Base-by-base conservation (phyloP, 2,113 vertebrate species). In the Panthera leo region DNA sequence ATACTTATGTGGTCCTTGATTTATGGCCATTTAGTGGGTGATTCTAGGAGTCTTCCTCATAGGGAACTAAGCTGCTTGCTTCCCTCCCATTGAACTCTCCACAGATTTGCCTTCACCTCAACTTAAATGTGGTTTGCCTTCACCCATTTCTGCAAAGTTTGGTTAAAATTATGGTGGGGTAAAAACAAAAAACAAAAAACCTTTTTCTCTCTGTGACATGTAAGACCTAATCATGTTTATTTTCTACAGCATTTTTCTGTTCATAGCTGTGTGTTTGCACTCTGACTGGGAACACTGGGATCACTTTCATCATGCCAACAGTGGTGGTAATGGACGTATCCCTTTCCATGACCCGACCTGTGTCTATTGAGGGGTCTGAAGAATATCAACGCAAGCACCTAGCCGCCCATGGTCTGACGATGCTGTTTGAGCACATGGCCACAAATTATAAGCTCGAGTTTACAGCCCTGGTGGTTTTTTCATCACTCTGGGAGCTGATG, bases 361-460 rank as follows among this genome's bases (percentile, higher is more conserved):
- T 99, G 97, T 99, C 99, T 0, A 89, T 99, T 82, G 99, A 99
- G 93, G 99, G 99, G 45, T 99, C 98, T 0, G 99, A 99, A 94
- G 99, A 99, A 89, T 99, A 99, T 93, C 99, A 99, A 98, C 99
- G 99, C 92, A 99, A 99, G 91, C 99, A 99, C 96, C 98, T 99
- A 94, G 99, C 99, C 0, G 99, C 99, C 25, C 99, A 99, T 27
- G 99, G 99, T 53, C 98, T 99, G 11, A 99, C 99, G 0, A 99
- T 99, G 99, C 98, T 99, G 25, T 99, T 99, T 95, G 99, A 99
- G 98, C 99, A 99, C 98, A 99, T 99, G 99, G 99, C 99, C 1
- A 99, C 99, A 80, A 99, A 99, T 98, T 99, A 99, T 98, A 99
- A 99, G 91, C 97, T 99, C 97, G 99, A 99, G 98, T 99, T 99